Conservation (phyloP, 2,113 vertebrate species). For the Lepisosteus oculatus region DNA sequence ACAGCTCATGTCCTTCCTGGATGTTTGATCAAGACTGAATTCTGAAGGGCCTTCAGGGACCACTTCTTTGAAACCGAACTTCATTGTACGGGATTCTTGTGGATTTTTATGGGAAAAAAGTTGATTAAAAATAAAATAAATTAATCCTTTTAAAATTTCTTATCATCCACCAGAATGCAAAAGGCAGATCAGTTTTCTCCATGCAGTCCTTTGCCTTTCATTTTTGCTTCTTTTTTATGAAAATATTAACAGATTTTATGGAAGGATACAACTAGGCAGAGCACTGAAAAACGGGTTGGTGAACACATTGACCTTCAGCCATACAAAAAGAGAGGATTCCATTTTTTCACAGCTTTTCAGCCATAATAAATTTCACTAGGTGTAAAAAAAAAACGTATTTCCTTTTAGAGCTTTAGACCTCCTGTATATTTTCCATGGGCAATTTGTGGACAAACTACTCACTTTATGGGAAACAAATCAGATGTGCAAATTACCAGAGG, state of each 20-base stretch:
- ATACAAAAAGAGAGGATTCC: no score
- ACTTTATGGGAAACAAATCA: no score
- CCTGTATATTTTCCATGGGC: no score
- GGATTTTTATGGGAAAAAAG: constrained; percentile 54
- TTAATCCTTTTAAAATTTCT: constrained; percentile 46
- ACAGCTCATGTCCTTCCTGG: constrained; percentile 29
- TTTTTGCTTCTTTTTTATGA: constrained; percentile 47
- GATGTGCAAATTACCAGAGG: no score
- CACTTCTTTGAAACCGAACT: constrained; percentile 51
- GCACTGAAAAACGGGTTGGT: constrained; percentile 45
- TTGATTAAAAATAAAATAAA: constrained; percentile 39
- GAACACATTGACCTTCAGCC: constrained; percentile 46
- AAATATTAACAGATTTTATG: constrained; percentile 39
- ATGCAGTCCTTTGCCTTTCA: constrained; percentile 47
- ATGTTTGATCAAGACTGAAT: constrained; percentile 28
- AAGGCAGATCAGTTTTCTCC: constrained; percentile 51
- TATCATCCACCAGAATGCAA: constrained; percentile 46
- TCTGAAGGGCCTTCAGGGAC: constrained; percentile 44
- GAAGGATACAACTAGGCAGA: constrained; percentile 31
- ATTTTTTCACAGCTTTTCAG: no score
- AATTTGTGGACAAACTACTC: no score
- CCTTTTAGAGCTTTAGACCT: no score
- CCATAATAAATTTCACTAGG: no score
- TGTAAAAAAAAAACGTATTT: no score
- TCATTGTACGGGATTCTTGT: constrained; percentile 55